These are phyloP conservation scores for Pangasianodon gigas DNA, from an alignment of 2,113 vertebrate species.

Conservation along the genomic window DNA sequence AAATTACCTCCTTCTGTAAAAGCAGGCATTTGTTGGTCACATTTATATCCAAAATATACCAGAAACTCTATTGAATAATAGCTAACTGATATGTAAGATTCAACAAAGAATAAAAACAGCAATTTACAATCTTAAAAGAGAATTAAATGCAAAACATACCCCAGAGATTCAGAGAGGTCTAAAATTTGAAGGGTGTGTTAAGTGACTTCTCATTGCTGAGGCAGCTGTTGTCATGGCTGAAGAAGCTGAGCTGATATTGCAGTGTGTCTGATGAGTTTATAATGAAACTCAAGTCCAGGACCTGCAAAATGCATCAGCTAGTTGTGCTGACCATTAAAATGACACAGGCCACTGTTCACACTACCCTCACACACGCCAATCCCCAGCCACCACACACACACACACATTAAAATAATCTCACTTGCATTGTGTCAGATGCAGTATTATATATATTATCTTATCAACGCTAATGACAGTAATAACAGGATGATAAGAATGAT, in stretches of 20 bases:
- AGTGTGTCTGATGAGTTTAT: conserved; percentile 44
- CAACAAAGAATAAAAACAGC: neutral
- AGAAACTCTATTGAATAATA: neutral
- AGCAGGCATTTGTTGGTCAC: neutral
- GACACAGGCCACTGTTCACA: conserved; percentile 32
- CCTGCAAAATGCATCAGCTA: conserved; percentile 32
- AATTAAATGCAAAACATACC: neutral
- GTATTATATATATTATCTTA: conserved; percentile 39
- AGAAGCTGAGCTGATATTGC: conserved; percentile 43
- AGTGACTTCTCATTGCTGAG: conserved; percentile 38
- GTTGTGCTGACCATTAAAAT: conserved; percentile 44
- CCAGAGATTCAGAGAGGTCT: neutral
- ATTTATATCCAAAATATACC: neutral
- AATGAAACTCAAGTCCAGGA: conserved; percentile 40
- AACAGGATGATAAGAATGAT: conserved; percentile 12
- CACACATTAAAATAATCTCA: neutral
- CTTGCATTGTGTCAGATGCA: conserved; percentile 1
- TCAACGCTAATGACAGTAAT: conserved; percentile 27
- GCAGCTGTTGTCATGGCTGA: conserved; percentile 35
- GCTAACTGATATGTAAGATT: neutral
- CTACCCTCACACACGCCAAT: neutral
- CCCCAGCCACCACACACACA: neutral
- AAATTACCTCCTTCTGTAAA: neutral
- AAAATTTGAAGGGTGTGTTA: conserved; percentile 6
- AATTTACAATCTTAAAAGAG: neutral